phyloP scores from a whole-genome alignment of 1,140 invertebrate species.

The Helicorthomorpha holstii region DNA sequence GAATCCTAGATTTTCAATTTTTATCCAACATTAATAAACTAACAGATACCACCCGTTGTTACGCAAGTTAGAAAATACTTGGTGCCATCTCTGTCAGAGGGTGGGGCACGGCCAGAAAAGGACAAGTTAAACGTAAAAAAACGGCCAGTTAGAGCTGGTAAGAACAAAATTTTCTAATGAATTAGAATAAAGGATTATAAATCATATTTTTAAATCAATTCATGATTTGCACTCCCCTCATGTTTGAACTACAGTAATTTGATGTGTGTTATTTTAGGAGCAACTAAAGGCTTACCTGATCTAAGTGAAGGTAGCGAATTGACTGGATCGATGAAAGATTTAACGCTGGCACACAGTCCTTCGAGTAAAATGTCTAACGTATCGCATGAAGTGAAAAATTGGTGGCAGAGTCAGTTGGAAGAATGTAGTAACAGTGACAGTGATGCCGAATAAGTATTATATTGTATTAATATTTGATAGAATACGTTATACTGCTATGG shows the following conservation, averaged over 20 bases:
- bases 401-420: slow-evolving; percentile 44
- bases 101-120: slow-evolving; percentile 55
- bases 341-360: slow-evolving; percentile 13
- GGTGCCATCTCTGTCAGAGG: slow-evolving; percentile 72
- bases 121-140: slow-evolving; percentile 44
- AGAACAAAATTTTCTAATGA: background rate
- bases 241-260: no score
- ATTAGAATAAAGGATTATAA: no score
- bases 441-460: slow-evolving; percentile 11
- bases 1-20: background rate
- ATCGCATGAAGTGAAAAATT: slow-evolving; percentile 35
- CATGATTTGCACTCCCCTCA: no score
- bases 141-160: slow-evolving; percentile 28
- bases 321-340: slow-evolving; percentile 14
- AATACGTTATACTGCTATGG: background rate
- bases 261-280: slow-evolving; percentile 13
- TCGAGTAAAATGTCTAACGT: background rate
- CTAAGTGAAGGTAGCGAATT: slow-evolving; percentile 21
- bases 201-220: no score
- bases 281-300: slow-evolving; percentile 24
- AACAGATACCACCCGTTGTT: slow-evolving; percentile 30
- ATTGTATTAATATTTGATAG: no score
- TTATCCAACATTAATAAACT: slow-evolving; percentile 1
- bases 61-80: slow-evolving; percentile 61
- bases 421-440: slow-evolving; percentile 18